Conservation (phyloP, 1,140 invertebrate species). For the Rhizoglyphus robini region DNA sequence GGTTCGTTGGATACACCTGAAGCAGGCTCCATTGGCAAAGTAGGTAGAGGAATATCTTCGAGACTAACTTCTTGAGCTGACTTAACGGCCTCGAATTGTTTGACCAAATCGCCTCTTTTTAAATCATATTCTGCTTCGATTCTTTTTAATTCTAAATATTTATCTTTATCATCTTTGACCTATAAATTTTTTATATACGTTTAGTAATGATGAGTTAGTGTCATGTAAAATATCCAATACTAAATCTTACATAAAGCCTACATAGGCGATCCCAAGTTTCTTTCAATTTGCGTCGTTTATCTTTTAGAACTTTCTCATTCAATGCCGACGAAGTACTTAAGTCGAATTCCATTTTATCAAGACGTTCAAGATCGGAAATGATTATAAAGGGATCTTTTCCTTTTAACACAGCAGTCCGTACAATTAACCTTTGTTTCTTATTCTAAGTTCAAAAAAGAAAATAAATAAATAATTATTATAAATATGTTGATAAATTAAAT, state of each 20-base stretch:
- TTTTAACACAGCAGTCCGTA: slow-evolving; percentile 88
- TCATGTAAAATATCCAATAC: not conserved
- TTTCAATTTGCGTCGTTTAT: slow-evolving; percentile 86
- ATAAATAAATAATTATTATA: not conserved
- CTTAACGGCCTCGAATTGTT: slow-evolving; percentile 78
- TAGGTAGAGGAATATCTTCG: slow-evolving; percentile 87
- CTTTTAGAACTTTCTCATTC: slow-evolving; percentile 90
- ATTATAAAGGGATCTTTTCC: slow-evolving; percentile 91
- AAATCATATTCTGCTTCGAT: slow-evolving; percentile 87
- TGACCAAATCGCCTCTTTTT: slow-evolving; percentile 63
- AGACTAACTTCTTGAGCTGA: slow-evolving; percentile 87
- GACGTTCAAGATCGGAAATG: slow-evolving; percentile 87
- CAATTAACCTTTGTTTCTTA: slow-evolving; percentile 87
- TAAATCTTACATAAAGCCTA: slow-evolving; percentile 82
- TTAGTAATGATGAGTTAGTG: not conserved
- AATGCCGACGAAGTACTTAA: slow-evolving; percentile 78
- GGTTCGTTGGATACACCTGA: slow-evolving; percentile 33
- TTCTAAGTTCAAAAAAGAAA: slow-evolving; percentile 41
- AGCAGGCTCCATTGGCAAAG: slow-evolving; percentile 31
- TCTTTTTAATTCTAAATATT: slow-evolving; percentile 75
- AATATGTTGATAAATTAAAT: slow-evolving; percentile 15
- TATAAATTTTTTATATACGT: not conserved
- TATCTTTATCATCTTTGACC: slow-evolving; percentile 88
- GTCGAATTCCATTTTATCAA: slow-evolving; percentile 97
- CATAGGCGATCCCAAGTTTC: slow-evolving; percentile 87